Percentiles rank a stretch among this genome's conserved stretches.
These are phyloP conservation scores for Macropus fuliginosus DNA, from an alignment of 2,797 vertebrate genomes.

Conservation along the genomic window DNA sequence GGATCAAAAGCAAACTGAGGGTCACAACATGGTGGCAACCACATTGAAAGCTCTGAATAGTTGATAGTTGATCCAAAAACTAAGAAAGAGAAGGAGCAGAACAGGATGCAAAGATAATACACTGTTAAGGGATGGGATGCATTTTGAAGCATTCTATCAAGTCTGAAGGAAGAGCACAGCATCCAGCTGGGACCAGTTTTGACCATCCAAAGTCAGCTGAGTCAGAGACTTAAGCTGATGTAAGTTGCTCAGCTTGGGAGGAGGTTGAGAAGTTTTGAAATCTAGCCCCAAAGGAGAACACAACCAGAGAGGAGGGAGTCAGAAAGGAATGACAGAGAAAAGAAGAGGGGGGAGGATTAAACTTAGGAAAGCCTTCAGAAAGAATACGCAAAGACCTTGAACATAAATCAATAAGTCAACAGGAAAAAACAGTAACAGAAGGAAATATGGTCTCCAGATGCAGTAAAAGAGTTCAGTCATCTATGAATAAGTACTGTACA, in stretches of 20 bases:
- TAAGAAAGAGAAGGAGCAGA: background rate
- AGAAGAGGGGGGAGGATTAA: background rate
- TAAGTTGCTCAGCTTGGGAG: background rate
- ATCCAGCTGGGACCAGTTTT: background rate
- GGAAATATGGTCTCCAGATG: background rate
- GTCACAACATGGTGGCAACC: background rate
- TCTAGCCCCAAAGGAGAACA: background rate
- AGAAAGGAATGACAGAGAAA: background rate
- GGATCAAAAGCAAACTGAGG: background rate
- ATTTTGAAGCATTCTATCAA: background rate
- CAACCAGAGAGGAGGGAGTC: background rate
- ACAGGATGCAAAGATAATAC: background rate
- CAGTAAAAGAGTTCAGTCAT: background rate
- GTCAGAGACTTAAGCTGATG: background rate
- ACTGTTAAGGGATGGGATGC: background rate
- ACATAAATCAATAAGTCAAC: background rate
- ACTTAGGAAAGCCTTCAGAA: background rate
- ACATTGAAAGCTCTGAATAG: background rate
- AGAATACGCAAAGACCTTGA: background rate
- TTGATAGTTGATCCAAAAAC: background rate
- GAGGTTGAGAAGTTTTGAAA: background rate
- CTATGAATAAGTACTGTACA: background rate
- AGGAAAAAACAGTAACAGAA: background rate
- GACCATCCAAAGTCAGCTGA: background rate
- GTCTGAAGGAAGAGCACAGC: background rate